Evolutionary conservation across 2,888 invertebrate genomes (phyloP), one percentile per base, ranked within the genome.

Genomic region (Ceraclea dissimilis): DNA sequence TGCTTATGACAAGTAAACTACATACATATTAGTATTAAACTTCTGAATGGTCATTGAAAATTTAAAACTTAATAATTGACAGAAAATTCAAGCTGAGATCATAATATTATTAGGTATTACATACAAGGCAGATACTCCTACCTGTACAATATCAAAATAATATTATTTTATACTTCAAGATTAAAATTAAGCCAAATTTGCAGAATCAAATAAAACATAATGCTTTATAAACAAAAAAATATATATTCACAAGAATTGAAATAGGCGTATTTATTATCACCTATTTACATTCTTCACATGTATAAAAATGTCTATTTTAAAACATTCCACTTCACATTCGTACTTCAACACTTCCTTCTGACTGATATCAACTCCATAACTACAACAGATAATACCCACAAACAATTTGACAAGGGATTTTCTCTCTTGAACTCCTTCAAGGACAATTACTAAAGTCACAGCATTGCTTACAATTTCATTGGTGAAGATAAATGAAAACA

Each of bases 11-110:
- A n/a, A n/a, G n/a, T n/a, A n/a, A n/a, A n/a, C n/a, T n/a, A n/a
- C n/a, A n/a, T n/a, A n/a, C n/a, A 44, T 49, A 26, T 52, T 57
- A 52, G n/a, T 18, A 49, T 34, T 11, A 18, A 46, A 46, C 5
- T 39, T 13, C n/a, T 39, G 39, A 39, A 39, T 8, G 39, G 16
- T 39, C 39, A 39, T 39, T 39, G 39, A 34, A 34, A 11, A 20
- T 54, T 54, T 51, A 49, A 50, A 58, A 54, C 57, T 46, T 49
- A 49, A 52, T 56, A 58, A 60, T 60, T 56, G 58, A 58, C 58
- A 56, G 59, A 59, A 60, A 60, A 60, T 54, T 52, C 55, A 50
- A 61, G 54, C 49, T 59, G 61, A 61, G 61, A 61, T 61, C 61
- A 61, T 55, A 54, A 55, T 53, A 39, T n/a, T n/a, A n/a, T n/a